A percentile compares a stretch with the other conserved stretches of the same genome.
phyloP scores from a whole-genome alignment of 2,888 invertebrate genomes.

The Arenicola marina region DNA sequence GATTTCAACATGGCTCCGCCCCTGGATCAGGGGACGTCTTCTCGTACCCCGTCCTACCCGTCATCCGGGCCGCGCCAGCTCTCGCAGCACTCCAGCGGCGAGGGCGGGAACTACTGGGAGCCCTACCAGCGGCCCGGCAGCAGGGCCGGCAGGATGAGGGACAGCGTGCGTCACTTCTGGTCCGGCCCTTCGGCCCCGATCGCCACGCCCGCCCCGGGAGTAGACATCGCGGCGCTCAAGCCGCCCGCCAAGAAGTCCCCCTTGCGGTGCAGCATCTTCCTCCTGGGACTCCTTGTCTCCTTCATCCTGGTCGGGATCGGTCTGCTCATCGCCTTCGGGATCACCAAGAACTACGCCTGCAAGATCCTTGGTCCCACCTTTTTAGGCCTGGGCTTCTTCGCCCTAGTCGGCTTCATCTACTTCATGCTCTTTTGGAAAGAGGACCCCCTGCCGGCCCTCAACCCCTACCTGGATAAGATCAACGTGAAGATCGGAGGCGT shows the following conservation, averaged over 20 bases:
- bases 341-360: background rate
- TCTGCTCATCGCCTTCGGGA: background rate
- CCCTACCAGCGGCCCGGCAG: no score
- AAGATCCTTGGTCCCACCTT: background rate
- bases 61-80: no score
- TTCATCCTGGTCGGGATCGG: background rate
- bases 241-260: background rate
- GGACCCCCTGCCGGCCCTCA: constrained; percentile 1
- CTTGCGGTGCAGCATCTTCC: background rate
- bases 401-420: background rate
- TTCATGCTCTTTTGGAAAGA: constrained; percentile 6
- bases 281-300: background rate
- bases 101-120: no score
- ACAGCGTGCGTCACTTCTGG: no score
- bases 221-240: background rate
- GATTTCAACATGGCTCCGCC: no score
- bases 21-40: no score
- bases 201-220: background rate
- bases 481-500: background rate
- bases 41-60: no score
- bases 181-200: no score
- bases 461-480: background rate
- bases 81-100: no score
- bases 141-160: no score
- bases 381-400: constrained; percentile 1